phyloP scores from a whole-genome alignment of 2,113 vertebrate genomes.

The Meleagris gallopavo region DNA sequence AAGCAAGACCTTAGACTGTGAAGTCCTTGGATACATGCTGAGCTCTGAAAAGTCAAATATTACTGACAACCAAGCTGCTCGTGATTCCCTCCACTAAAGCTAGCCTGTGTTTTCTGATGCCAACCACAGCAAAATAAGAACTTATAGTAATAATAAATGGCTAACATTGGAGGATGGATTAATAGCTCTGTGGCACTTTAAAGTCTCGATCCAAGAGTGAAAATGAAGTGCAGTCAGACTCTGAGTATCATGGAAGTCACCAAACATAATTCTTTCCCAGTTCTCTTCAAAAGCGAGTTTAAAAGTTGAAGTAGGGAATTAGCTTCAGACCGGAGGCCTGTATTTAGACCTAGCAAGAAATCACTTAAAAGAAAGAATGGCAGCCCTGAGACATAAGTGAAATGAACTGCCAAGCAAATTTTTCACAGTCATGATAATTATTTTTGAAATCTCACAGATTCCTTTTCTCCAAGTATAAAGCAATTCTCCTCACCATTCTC shows the following conservation, averaged over 20 bases:
- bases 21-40: background rate
- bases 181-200: conserved; percentile 11
- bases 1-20: background rate
- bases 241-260: background rate
- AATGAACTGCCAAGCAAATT: conserved; percentile 59
- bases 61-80: background rate
- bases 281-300: conserved; percentile 38
- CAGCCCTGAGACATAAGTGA: conserved; percentile 40
- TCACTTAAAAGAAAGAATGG: conserved; percentile 52
- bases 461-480: conserved; percentile 60
- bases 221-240: background rate
- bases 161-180: background rate
- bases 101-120: background rate
- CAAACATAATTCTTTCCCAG: conserved; percentile 25
- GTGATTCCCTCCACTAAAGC: background rate
- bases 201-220: conserved; percentile 12
- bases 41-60: background rate
- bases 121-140: conserved; percentile 6
- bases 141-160: background rate
- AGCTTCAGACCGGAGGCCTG: conserved; percentile 61
- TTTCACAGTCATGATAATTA: conserved; percentile 65
- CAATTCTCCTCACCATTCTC: conserved; percentile 55
- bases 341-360: conserved; percentile 68
- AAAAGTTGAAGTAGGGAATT: conserved; percentile 55
- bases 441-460: conserved; percentile 65